These are phyloP conservation scores for Chrysopa pallens DNA, from an alignment of 1,140 invertebrate species.

Conservation along the genomic window DNA sequence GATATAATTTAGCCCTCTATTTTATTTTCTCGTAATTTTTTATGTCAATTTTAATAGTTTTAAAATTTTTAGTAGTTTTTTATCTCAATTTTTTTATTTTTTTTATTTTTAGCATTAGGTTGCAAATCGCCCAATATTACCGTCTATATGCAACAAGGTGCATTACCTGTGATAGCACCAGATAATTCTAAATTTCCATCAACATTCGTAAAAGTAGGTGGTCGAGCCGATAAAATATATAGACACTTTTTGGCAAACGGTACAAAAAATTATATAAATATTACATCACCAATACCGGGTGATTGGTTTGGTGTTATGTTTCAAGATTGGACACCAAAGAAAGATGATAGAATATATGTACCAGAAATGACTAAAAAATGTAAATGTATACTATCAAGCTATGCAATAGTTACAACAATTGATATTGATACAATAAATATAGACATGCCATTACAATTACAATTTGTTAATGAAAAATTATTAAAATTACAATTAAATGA, in stretches of 20 bases:
- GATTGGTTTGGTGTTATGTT: slow-evolving; percentile 66
- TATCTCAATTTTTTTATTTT: not conserved
- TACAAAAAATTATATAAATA: slow-evolving; percentile 27
- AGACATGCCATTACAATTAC: not conserved
- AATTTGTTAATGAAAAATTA: slow-evolving; percentile 1
- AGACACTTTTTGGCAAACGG: slow-evolving; percentile 29
- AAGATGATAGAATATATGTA: slow-evolving; percentile 38
- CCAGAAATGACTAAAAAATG: too few species aligned
- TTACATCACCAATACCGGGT: slow-evolving; percentile 46
- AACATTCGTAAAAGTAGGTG: slow-evolving; percentile 33
- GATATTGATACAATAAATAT: not conserved
- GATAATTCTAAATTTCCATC: slow-evolving; percentile 51
- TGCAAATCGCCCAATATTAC: slow-evolving; percentile 38
- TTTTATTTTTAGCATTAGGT: slow-evolving; percentile 23
- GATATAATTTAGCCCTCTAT: too few species aligned
- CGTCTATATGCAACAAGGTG: slow-evolving; percentile 49
- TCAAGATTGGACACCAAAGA: slow-evolving; percentile 47
- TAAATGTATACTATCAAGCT: slow-evolving; percentile 34
- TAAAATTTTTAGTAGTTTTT: too few species aligned
- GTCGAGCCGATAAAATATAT: slow-evolving; percentile 19
- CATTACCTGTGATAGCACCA: slow-evolving; percentile 57
- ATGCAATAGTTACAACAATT: slow-evolving; percentile 7
- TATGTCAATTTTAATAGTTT: too few species aligned
- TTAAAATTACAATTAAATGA: slow-evolving; percentile 1
- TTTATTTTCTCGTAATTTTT: too few species aligned